Conservation (phyloP, 2,888 invertebrate species). For the Clunio marinus region DNA sequence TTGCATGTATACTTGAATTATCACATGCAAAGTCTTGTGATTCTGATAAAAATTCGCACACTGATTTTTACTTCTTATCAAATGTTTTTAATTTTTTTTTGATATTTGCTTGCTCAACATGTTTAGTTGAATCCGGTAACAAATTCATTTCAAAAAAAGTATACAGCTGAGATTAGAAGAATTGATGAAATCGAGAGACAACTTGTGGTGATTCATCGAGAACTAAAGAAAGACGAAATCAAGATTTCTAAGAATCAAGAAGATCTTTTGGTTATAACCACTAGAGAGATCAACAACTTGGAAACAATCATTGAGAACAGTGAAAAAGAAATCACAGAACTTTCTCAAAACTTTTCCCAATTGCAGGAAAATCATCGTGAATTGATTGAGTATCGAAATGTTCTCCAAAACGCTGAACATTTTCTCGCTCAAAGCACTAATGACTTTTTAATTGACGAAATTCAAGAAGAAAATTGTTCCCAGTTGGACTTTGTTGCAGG, state of each 20-base stretch:
- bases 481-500: constrained; percentile 80
- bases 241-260: constrained; percentile 71
- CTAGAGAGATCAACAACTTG: constrained; percentile 82
- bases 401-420: constrained; percentile 76
- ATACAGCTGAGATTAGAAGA: constrained; percentile 82
- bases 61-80: too few species aligned
- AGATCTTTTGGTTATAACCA: constrained; percentile 71
- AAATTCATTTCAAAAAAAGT: constrained; percentile 86
- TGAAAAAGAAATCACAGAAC: constrained; percentile 83
- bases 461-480: constrained; percentile 57
- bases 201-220: constrained; percentile 77
- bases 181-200: constrained; percentile 91
- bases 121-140: constrained; percentile 75
- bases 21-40: too few species aligned
- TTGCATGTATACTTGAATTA: too few species aligned
- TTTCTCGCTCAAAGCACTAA: constrained; percentile 37
- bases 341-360: constrained; percentile 84
- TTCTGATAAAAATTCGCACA: too few species aligned
- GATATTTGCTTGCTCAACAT: too few species aligned
- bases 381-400: constrained; percentile 79
- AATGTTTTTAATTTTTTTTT: too few species aligned
- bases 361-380: constrained; percentile 83
- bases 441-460: constrained; percentile 49
- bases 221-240: constrained; percentile 79
- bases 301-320: constrained; percentile 90